Conservation (phyloP, 2,797 vertebrate genomes). For the Pangasius larnaudii region DNA sequence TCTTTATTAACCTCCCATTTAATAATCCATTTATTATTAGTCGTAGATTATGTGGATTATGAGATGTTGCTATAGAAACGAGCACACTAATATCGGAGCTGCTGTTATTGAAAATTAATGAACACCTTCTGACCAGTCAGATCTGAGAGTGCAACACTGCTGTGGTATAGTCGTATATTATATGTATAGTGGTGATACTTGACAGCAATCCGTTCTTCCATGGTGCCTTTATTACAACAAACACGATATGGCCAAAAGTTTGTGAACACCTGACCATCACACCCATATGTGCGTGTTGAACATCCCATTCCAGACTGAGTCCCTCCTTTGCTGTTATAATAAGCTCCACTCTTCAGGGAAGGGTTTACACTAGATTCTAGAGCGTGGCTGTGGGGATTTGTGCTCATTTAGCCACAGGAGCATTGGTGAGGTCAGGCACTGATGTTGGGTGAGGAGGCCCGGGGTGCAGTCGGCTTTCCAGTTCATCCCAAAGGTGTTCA, state of each 20-base stretch:
- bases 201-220: neutral
- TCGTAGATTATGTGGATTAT: neutral
- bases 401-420: too few relatives aligned
- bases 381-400: neutral
- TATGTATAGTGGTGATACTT: neutral
- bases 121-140: neutral
- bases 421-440: too few relatives aligned
- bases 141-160: neutral
- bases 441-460: too few relatives aligned
- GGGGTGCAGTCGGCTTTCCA: neutral
- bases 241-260: neutral
- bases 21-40: neutral
- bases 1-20: neutral
- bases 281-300: neutral
- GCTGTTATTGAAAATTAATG: neutral
- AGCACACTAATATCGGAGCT: neutral
- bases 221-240: neutral
- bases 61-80: neutral
- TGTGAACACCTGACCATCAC: neutral
- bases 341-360: neutral
- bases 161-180: neutral
- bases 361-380: neutral
- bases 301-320: neutral
- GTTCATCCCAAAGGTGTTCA: neutral
- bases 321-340: neutral